Percentiles rank a stretch among this genome's conserved stretches.
Evolutionary conservation across 2,888 invertebrate species (phyloP).

Genomic region (Dysmachus trigonus): DNA sequence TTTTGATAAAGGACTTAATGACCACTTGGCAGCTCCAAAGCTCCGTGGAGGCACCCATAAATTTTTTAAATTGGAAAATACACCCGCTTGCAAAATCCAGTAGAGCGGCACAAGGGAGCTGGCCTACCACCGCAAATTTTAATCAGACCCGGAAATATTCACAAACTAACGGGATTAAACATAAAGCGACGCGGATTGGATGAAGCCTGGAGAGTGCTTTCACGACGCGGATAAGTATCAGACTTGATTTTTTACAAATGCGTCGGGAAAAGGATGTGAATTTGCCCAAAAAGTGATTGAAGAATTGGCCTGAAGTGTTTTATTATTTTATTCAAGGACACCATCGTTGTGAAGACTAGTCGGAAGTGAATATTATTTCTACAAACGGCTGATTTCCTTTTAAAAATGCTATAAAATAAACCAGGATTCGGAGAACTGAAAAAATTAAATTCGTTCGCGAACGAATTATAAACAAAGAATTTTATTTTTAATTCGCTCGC

Average conservation of each 20-base stretch:
- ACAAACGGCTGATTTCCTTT: too few relatives aligned
- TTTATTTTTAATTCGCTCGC: too few relatives aligned
- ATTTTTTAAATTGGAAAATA: neutral
- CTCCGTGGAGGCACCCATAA: neutral
- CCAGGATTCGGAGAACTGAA: too few relatives aligned
- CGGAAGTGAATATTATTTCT: too few relatives aligned
- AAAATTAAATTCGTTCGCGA: too few relatives aligned
- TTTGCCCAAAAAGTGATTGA: neutral
- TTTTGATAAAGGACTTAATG: neutral
- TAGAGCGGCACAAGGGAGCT: neutral
- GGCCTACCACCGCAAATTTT: neutral
- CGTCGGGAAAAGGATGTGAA: neutral
- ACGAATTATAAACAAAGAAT: too few relatives aligned
- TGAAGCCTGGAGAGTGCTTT: neutral
- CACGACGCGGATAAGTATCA: neutral
- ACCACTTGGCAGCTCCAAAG: neutral
- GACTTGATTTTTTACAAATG: neutral
- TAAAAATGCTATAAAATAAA: too few relatives aligned
- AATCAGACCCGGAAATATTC: neutral
- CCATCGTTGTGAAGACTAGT: too few relatives aligned
- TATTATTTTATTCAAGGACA: neutral
- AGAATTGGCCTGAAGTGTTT: neutral
- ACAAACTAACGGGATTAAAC: neutral
- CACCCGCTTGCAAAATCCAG: neutral
- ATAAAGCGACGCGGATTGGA: neutral